Percentiles rank a stretch among this genome's conserved stretches.
Conservation (phyloP, 2,888 invertebrate species). For the Coronaproctus castanopsis region DNA sequence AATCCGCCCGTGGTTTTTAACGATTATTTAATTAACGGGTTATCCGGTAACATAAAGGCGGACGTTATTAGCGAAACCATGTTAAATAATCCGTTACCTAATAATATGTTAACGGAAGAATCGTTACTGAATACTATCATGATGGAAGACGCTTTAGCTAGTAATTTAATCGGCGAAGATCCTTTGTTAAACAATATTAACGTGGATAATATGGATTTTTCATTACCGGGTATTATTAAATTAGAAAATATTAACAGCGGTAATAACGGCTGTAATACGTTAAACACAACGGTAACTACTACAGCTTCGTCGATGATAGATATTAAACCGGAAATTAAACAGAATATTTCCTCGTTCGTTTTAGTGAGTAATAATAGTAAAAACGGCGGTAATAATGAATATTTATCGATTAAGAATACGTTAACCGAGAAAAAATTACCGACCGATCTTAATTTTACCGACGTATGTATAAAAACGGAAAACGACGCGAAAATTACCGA, state of each 20-base stretch:
- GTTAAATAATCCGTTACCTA: constrained; percentile 3
- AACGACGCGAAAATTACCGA: no score
- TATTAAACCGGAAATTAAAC: background rate
- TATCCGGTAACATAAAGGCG: constrained; percentile 31
- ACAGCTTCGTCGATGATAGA: background rate
- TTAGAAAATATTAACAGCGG: no score
- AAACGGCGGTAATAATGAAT: background rate
- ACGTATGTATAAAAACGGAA: no score
- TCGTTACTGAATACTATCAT: constrained; percentile 11
- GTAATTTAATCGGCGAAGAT: constrained; percentile 9
- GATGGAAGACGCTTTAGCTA: constrained; percentile 6
- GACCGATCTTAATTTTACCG: no score
- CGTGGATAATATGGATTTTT: background rate
- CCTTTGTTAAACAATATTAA: constrained; percentile 9
- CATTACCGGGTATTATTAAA: no score
- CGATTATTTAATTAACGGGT: constrained; percentile 37
- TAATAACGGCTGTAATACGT: background rate
- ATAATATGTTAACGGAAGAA: constrained; percentile 9
- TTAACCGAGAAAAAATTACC: background rate
- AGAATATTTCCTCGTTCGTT: no score
- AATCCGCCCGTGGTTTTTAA: constrained; percentile 42
- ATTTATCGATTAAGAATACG: background rate
- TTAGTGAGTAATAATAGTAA: background rate
- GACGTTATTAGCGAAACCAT: constrained; percentile 25
- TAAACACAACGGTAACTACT: background rate